Conservation (phyloP, 92 coral and sea anemone species). For the Muricea muricata region DNA sequence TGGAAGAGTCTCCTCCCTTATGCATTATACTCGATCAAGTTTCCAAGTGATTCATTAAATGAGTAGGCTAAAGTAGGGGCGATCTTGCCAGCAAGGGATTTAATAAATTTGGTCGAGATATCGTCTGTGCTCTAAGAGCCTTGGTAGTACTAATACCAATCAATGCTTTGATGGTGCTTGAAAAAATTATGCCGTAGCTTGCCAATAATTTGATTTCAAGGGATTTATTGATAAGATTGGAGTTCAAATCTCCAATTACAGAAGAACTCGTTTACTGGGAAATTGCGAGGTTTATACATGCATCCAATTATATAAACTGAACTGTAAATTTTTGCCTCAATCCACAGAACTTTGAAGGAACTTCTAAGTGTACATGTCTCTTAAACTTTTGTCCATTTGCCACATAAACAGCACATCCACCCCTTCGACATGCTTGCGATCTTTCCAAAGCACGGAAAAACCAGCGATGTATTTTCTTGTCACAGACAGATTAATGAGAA, state of each 20-base stretch:
- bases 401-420: no score
- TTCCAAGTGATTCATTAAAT: neutral
- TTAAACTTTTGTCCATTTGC: no score
- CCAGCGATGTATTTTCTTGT: no score
- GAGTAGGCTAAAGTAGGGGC: neutral
- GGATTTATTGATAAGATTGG: neutral
- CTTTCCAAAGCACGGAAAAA: no score
- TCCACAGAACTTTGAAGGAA: neutral
- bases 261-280: slow-evolving; percentile 11
- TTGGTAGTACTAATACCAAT: neutral
- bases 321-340: no score
- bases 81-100: neutral
- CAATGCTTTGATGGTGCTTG: no score
- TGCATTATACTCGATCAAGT: neutral
- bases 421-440: no score
- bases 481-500: no score
- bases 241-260: neutral
- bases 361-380: neutral
- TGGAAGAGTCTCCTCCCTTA: neutral
- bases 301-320: no score
- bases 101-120: neutral
- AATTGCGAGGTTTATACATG: slow-evolving; percentile 29
- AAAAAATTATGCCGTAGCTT: no score
- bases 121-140: neutral
- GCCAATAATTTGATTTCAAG: neutral